phyloP scores from a whole-genome alignment of 2,113 vertebrate genomes.

The Leucoraja erinaceus region DNA sequence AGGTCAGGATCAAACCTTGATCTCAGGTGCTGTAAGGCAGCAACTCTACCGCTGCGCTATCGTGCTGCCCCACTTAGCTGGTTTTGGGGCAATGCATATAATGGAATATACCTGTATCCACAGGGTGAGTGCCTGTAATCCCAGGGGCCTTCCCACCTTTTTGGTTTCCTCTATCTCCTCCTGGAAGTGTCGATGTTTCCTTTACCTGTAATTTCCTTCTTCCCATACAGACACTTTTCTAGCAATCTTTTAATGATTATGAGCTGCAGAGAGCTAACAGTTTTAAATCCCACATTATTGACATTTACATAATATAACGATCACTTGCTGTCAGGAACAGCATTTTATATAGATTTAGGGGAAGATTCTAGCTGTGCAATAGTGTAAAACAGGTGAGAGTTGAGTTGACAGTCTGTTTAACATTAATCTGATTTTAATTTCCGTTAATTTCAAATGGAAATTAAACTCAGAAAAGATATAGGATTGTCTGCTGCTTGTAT shows the following conservation, averaged over 20 bases:
- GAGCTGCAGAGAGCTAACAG: background rate
- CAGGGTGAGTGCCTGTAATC: background rate
- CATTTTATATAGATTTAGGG: background rate
- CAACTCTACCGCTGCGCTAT: no score
- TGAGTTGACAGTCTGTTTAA: background rate
- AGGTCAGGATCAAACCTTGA: no score
- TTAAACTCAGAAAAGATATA: no score
- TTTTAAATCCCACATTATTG: slow-evolving; percentile 5
- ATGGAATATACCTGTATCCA: background rate
- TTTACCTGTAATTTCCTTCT: background rate
- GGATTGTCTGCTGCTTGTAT: background rate
- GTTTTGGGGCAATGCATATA: background rate
- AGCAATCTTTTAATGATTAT: background rate
- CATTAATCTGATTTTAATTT: background rate
- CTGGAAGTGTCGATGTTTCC: background rate
- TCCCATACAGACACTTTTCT: background rate
- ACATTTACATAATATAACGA: slow-evolving; percentile 18
- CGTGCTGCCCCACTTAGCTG: no score
- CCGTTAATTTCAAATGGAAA: background rate
- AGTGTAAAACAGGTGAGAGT: background rate
- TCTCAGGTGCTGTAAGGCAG: no score
- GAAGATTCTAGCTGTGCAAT: background rate
- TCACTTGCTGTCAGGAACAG: background rate
- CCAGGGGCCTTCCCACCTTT: background rate
- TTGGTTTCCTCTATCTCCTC: background rate